Conservation (phyloP, 2,797 vertebrate species). For the Onychomys torridus region DNA sequence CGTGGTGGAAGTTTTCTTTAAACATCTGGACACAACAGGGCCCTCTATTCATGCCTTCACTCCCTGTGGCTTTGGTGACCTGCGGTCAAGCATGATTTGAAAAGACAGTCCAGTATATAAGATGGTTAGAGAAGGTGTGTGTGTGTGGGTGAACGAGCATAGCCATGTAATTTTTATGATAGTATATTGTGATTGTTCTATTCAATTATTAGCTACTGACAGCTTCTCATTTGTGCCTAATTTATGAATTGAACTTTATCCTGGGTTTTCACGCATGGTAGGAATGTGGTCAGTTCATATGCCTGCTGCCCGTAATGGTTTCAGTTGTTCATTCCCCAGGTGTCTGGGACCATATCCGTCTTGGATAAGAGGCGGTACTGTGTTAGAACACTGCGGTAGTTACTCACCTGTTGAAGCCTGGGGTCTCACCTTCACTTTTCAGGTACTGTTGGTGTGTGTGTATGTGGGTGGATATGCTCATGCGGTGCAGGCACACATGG, state of each 20-base stretch:
- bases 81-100: not conserved
- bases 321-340: not conserved
- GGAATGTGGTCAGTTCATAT: not conserved
- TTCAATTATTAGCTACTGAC: not conserved
- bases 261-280: not conserved
- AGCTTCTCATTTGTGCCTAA: not conserved
- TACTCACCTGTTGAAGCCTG: not conserved
- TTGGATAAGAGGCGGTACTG: not conserved
- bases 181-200: not conserved
- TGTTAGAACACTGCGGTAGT: not conserved
- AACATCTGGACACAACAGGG: not conserved
- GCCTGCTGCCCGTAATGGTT: no score
- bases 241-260: not conserved
- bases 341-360: not conserved
- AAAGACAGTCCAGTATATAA: not conserved
- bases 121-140: not conserved
- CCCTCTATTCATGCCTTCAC: not conserved
- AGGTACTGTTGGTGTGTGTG: not conserved
- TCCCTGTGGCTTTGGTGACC: not conserved
- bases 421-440: not conserved
- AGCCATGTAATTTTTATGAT: not conserved
- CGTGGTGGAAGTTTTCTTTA: not conserved
- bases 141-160: not conserved
- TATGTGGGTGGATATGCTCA: rapidly evolving
- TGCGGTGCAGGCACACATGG: no score